These are phyloP conservation scores for Perizoma flavofasciatum DNA, from an alignment of 2,888 invertebrate genomes.

Conservation along the genomic window DNA sequence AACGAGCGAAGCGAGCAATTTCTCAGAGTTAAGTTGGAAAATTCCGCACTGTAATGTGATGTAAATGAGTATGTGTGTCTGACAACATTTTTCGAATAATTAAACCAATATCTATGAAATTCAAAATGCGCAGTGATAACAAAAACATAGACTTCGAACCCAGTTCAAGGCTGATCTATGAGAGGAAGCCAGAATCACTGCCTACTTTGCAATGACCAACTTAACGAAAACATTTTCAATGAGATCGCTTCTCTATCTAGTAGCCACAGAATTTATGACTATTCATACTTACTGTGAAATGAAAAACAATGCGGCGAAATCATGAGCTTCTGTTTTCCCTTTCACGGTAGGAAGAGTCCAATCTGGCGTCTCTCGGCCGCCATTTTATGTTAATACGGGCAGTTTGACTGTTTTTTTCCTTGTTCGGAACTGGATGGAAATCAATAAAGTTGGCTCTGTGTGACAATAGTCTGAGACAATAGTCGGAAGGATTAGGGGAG, in stretches of 20 bases:
- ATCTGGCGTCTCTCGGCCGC: conserved; percentile 40
- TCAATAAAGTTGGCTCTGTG: conserved; percentile 37
- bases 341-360: conserved; percentile 52
- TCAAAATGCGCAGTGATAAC: no score
- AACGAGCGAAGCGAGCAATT: no score
- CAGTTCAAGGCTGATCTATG: no score
- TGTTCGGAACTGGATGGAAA: conserved; percentile 24
- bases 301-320: conserved; percentile 45
- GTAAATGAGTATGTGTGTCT: no score
- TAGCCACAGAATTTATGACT: conserved; percentile 5
- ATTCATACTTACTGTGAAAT: conserved; percentile 28
- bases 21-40: no score
- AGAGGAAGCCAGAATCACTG: no score
- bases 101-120: no score
- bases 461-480: conserved; percentile 45
- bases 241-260: conserved; percentile 37
- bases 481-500: conserved; percentile 18
- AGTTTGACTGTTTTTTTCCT: conserved; percentile 29
- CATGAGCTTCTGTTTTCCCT: conserved; percentile 43
- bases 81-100: no score
- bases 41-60: no score
- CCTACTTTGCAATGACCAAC: no score
- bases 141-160: no score
- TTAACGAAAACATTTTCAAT: conserved; percentile 41
- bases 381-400: conserved; percentile 28